Evolutionary conservation across 2,113 vertebrate species (phyloP), one percentile per base, ranked within the genome.

Genomic region (Lagopus muta): DNA sequence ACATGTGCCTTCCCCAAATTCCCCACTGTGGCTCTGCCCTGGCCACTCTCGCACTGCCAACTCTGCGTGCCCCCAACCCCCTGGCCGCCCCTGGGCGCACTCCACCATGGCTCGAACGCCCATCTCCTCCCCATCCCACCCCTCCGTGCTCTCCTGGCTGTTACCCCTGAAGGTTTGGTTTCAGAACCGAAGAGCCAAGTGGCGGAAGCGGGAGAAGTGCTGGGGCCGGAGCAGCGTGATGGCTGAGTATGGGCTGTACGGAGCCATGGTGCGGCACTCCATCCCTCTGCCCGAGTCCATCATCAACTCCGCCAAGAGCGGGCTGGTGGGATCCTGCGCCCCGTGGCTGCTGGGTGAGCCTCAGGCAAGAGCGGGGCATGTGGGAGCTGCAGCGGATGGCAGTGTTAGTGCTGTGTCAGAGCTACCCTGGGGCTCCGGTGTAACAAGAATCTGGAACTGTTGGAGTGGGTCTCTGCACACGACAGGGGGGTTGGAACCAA

Each of bases 141-240:
- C 94, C 67, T 96, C 85, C 13, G 24, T 90, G 94, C 96, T 96
- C 85, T 96, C 96, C 94, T 96, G 96, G 94, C 94, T 77, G 81
- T 85, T 77, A 90, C 91, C 91, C 79, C 70, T 74, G 91, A 96
- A 99, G 99, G 99, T 99, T 60, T 99, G 99, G 99, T 99, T 99
- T 97, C 99, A 99, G 96, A 99, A 99, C 97, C 98, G 99, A 38
- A 98, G 99, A 76, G 99, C 99, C 20, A 99, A 99, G 95, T 99
- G 99, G 99, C 97, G 99, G 34, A 99, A 99, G 97, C 97, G 98
- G 21, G 99, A 99, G 97, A 99, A 99, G 96, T 99, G 99, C 72
- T 99, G 99, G 99, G 99, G 98, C 5, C 98, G 99, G 91, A 99
- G 99, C 98, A 99, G 98, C 4, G 98, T 99, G 80, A 99, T 99